Percentiles rank a stretch among this genome's conserved stretches.
Conservation (phyloP, 2,113 vertebrate genomes). For the Semnornis frantzii region DNA sequence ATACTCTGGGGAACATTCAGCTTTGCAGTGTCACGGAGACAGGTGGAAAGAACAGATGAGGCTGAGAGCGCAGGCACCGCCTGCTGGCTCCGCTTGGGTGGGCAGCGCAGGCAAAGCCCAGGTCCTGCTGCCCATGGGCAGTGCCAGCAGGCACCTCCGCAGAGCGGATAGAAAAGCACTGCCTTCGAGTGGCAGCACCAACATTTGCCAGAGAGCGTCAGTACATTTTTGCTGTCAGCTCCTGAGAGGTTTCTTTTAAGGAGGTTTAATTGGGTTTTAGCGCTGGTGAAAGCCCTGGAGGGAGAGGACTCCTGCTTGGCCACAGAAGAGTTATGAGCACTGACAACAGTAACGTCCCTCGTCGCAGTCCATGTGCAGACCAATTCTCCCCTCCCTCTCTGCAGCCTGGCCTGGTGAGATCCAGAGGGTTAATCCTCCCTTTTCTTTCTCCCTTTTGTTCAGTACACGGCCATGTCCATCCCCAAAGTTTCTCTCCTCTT, state of each 20-base stretch:
- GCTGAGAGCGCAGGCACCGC: neutral
- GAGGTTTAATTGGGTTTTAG: neutral
- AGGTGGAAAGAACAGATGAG: neutral
- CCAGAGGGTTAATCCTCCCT: neutral
- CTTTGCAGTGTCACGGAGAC: neutral
- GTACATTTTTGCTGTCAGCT: neutral
- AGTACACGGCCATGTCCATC: too few relatives aligned
- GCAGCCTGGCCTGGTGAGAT: neutral
- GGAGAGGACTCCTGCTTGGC: neutral
- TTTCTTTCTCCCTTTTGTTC: neutral
- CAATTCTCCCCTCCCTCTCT: neutral
- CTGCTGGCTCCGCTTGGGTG: neutral
- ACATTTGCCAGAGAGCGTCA: neutral
- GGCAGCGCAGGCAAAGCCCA: neutral
- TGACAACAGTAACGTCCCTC: neutral
- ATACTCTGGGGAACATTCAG: neutral
- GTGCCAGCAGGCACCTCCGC: neutral
- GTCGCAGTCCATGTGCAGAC: rapidly evolving
- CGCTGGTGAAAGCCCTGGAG: neutral
- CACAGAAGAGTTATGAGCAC: neutral
- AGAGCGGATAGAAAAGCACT: rapidly evolving
- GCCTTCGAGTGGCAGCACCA: neutral
- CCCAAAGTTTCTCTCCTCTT: neutral
- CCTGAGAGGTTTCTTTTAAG: neutral
- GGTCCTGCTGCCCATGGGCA: neutral